Percentiles rank a stretch among this genome's conserved stretches.
phyloP scores from a whole-genome alignment of 2,113 vertebrate genomes.

The Oreochromis aureus region DNA sequence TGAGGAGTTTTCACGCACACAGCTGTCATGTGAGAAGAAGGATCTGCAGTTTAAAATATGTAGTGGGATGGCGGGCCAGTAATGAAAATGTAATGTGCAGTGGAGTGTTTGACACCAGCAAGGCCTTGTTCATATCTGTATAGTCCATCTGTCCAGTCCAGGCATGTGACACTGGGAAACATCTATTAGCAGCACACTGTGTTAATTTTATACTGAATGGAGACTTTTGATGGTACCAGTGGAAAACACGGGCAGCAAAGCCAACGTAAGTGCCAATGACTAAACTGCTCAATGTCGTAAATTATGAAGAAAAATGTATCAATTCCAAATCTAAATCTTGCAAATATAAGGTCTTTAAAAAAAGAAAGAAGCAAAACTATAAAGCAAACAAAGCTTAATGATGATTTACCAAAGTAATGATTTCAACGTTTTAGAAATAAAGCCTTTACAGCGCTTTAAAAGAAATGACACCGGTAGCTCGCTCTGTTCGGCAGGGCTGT shows the following conservation, averaged over 20 bases:
- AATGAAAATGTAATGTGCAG: neutral
- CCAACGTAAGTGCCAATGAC: fast-evolving
- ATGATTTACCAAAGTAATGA: neutral
- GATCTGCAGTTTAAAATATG: neutral
- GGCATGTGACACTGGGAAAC: neutral
- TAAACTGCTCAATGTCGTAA: neutral
- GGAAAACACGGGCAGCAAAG: neutral
- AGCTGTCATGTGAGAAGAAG: neutral
- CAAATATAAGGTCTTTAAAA: neutral
- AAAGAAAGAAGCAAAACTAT: neutral
- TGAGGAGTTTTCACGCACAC: neutral
- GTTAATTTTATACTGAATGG: neutral
- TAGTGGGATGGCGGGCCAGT: neutral
- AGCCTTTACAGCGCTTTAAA: neutral
- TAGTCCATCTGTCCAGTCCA: neutral
- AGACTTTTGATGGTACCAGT: neutral
- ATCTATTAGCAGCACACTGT: neutral
- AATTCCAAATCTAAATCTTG: neutral
- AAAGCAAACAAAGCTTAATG: neutral
- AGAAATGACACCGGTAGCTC: too few relatives aligned
- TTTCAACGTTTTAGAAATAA: neutral
- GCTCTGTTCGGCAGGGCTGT: neutral
- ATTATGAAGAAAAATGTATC: neutral
- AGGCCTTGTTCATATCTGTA: neutral
- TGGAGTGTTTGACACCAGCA: neutral